These are phyloP conservation scores for Amphipoea lucens DNA, from an alignment of 2,888 invertebrate genomes.

Conservation along the genomic window DNA sequence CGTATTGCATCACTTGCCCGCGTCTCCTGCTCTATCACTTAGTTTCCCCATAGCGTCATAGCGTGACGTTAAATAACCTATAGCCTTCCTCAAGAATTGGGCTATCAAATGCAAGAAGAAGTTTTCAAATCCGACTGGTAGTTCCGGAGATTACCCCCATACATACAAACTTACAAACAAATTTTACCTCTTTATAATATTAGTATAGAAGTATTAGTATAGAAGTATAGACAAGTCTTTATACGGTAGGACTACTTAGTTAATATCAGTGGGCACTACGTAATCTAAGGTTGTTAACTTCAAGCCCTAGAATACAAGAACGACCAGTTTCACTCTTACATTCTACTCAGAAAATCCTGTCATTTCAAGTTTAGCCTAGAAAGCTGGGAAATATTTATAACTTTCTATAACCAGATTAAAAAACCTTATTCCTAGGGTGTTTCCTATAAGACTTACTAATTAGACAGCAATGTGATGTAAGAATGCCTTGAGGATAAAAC, in stretches of 20 bases:
- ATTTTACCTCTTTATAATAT: too few relatives aligned
- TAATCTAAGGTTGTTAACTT: slow-evolving; percentile 2
- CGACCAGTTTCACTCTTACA: slow-evolving; percentile 30
- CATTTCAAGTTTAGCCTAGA: slow-evolving; percentile 25
- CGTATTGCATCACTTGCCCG: too few relatives aligned
- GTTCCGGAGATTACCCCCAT: too few relatives aligned
- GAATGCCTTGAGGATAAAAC: not conserved
- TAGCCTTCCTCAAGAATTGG: too few relatives aligned
- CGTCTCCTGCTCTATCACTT: too few relatives aligned
- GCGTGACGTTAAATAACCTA: too few relatives aligned
- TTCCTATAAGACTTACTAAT: not conserved
- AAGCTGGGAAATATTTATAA: slow-evolving; percentile 39
- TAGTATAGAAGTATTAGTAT: too few relatives aligned
- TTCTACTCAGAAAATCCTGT: slow-evolving; percentile 20
- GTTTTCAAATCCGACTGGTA: too few relatives aligned
- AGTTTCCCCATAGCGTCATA: too few relatives aligned
- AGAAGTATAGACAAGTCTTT: not conserved
- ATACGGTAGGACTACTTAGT: not conserved
- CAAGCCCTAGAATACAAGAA: slow-evolving; percentile 22
- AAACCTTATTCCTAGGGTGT: not conserved
- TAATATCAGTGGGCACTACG: not conserved
- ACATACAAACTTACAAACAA: too few relatives aligned
- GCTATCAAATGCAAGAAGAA: too few relatives aligned
- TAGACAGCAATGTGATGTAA: not conserved
- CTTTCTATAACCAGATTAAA: slow-evolving; percentile 18